A percentile compares a stretch with the other conserved stretches of the same genome.
phyloP scores from a whole-genome alignment of 1,140 invertebrate genomes.

The Mizuhopecten yessoensis region DNA sequence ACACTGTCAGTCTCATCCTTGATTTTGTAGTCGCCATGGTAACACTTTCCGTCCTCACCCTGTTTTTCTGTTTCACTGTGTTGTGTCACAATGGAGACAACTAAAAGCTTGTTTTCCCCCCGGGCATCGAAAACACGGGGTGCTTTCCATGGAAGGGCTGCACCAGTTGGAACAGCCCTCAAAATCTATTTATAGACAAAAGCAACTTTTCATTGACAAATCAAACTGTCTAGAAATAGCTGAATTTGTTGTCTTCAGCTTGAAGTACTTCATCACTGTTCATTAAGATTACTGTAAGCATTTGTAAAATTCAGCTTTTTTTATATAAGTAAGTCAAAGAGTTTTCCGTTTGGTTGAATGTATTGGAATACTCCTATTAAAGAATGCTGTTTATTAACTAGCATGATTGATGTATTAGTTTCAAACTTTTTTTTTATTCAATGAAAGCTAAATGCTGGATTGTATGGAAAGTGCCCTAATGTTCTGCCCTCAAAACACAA shows the following conservation, averaged over 20 bases:
- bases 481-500: slow-evolving; percentile 4
- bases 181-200: neutral
- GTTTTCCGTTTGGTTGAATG: too few species aligned
- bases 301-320: too few species aligned
- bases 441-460: neutral
- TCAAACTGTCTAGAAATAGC: too few species aligned
- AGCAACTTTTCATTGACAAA: neutral
- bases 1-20: neutral
- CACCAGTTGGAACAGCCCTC: neutral
- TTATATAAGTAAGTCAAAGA: too few species aligned
- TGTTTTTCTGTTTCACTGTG: slow-evolving; percentile 24
- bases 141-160: neutral
- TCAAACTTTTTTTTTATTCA: too few species aligned
- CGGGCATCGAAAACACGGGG: neutral
- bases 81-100: neutral
- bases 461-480: slow-evolving; percentile 1
- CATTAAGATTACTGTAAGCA: too few species aligned
- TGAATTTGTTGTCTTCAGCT: too few species aligned
- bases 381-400: neutral
- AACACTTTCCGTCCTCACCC: slow-evolving; percentile 6
- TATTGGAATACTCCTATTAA: neutral
- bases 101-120: neutral
- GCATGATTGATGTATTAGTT: neutral
- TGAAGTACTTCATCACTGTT: too few species aligned
- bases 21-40: slow-evolving; percentile 28